Conservation (phyloP, 2,113 vertebrate species). For the Neolamprologus ventralis region DNA sequence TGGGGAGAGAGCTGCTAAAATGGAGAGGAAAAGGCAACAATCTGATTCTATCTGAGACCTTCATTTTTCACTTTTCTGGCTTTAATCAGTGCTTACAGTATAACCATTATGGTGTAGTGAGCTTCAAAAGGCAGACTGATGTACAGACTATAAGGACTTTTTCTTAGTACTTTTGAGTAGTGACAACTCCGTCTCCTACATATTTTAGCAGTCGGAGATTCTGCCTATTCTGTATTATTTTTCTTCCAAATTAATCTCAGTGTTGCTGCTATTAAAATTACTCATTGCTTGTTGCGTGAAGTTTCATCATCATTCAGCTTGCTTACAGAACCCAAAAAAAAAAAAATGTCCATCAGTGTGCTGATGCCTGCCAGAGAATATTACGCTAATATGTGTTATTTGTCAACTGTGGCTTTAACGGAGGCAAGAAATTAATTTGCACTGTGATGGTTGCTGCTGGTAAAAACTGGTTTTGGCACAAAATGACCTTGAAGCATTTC, state of each 20-base stretch:
- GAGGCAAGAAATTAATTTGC: not conserved
- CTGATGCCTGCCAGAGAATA: not conserved
- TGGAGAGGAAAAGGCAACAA: not conserved
- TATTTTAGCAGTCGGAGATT: not conserved
- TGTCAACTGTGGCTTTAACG: not conserved
- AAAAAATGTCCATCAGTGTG: not conserved
- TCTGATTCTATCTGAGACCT: not conserved
- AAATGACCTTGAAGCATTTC: not conserved
- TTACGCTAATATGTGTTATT: not conserved
- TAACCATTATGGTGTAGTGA: not conserved
- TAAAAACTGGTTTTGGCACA: not conserved
- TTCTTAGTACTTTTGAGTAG: not conserved
- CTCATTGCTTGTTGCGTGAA: not conserved
- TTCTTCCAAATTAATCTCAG: not conserved
- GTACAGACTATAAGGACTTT: not conserved
- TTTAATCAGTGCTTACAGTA: not conserved
- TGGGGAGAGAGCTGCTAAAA: not conserved
- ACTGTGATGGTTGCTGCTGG: not conserved
- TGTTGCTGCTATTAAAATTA: not conserved
- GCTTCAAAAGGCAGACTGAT: not conserved
- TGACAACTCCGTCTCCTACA: not conserved
- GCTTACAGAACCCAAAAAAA: not conserved
- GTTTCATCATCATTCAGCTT: slow-evolving; percentile 21
- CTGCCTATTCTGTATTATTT: not conserved
- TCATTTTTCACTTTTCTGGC: not conserved